phyloP scores from a whole-genome alignment of 2,113 vertebrate genomes.

The Mesoclemmys tuberculata region DNA sequence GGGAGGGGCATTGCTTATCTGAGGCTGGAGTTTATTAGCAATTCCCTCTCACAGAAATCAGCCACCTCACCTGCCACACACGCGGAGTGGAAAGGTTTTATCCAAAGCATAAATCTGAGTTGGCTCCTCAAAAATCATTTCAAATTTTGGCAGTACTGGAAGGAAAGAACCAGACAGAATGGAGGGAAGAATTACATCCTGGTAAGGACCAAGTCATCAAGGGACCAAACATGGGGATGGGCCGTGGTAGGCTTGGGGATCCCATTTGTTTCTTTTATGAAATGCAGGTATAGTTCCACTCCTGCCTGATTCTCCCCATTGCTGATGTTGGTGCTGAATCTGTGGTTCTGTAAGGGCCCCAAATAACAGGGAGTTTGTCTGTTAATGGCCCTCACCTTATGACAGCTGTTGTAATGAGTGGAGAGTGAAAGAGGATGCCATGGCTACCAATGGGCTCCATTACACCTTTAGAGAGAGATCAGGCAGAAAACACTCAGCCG shows the following conservation, averaged over 20 bases:
- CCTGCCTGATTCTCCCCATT: not conserved
- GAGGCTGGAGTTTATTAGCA: not conserved
- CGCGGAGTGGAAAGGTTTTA: not conserved
- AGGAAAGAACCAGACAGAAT: not conserved
- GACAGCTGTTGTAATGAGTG: not conserved
- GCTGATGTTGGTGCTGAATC: not conserved
- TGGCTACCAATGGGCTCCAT: not conserved
- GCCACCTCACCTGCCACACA: constrained; percentile 69
- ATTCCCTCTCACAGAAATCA: not conserved
- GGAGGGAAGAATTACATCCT: not conserved
- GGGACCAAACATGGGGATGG: not conserved
- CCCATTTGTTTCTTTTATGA: not conserved
- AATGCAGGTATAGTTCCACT: not conserved
- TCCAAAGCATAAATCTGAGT: constrained; percentile 41
- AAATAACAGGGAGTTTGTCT: not conserved
- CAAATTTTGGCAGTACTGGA: constrained; percentile 65
- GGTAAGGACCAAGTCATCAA: not conserved
- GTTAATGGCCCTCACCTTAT: not conserved
- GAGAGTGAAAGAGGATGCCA: not conserved
- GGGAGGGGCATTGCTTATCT: not conserved
- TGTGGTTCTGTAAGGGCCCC: not conserved
- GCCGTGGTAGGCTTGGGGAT: not conserved
- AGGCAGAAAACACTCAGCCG: not conserved
- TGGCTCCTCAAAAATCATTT: constrained; percentile 39
- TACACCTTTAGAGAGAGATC: not conserved